Conservation (phyloP, 1,140 invertebrate genomes). For the Drosophila tani region DNA sequence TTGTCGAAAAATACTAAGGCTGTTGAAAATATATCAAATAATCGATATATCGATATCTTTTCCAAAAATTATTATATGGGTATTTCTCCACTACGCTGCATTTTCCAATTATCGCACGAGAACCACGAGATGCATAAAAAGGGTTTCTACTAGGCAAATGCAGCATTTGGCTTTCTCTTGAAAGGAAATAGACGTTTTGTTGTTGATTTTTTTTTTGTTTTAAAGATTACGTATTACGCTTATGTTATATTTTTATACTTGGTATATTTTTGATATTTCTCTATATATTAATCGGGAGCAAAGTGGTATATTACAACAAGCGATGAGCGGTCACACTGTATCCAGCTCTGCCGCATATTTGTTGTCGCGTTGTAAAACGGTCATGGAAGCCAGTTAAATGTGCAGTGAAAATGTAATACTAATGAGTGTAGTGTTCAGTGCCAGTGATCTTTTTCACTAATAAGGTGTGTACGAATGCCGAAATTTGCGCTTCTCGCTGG, state of each 20-base stretch:
- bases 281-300: neutral
- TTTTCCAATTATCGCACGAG: too few species aligned
- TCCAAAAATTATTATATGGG: too few species aligned
- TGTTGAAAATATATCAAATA: too few species aligned
- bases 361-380: slow-evolving; percentile 38
- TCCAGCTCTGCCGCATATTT: slow-evolving; percentile 12
- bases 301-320: neutral
- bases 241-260: neutral
- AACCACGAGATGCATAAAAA: too few species aligned
- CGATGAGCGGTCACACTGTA: neutral
- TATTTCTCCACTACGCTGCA: too few species aligned
- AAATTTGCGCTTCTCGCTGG: slow-evolving; percentile 24
- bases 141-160: too few species aligned
- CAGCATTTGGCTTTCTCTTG: too few species aligned
- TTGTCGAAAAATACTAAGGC: neutral
- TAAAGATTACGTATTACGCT: too few species aligned
- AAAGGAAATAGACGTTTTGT: too few species aligned
- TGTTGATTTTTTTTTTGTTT: too few species aligned
- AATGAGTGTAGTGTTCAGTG: slow-evolving; percentile 34
- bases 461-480: slow-evolving; percentile 63
- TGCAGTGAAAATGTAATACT: slow-evolving; percentile 65
- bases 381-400: slow-evolving; percentile 20
- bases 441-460: slow-evolving; percentile 58
- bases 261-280: neutral
- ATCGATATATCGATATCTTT: too few species aligned